phyloP scores from a whole-genome alignment of 1,140 invertebrate genomes.

The Globodera rostochiensis region DNA sequence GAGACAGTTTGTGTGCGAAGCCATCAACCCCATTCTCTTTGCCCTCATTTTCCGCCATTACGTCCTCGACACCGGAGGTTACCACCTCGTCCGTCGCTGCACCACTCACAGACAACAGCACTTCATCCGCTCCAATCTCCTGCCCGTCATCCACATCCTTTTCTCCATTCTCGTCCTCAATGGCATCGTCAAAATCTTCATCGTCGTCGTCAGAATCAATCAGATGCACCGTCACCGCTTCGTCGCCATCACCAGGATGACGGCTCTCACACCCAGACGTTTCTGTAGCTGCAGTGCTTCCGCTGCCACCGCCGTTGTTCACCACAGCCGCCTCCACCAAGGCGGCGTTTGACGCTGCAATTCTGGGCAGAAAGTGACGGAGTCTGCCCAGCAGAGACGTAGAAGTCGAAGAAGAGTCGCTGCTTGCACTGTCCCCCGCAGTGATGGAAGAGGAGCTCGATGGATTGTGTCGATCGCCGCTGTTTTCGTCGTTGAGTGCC shows the following conservation, averaged over 20 bases:
- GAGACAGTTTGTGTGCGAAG: background rate
- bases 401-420: background rate
- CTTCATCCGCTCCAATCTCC: background rate
- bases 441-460: background rate
- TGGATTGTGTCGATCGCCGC: background rate
- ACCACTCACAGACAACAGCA: background rate
- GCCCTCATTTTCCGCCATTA: background rate
- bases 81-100: too few relatives aligned
- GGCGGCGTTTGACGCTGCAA: conserved; percentile 23
- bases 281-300: background rate
- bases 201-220: conserved; percentile 24
- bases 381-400: conserved; percentile 23
- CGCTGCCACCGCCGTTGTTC: background rate
- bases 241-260: background rate
- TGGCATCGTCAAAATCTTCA: background rate
- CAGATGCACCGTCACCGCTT: background rate
- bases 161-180: background rate
- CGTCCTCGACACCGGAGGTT: too few relatives aligned
- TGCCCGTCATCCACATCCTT: background rate
- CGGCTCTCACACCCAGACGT: too few relatives aligned
- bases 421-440: background rate
- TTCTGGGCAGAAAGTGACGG: conserved; percentile 29
- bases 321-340: background rate
- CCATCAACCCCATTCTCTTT: background rate
- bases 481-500: background rate